Evolutionary conservation across 2,797 vertebrate species (phyloP).

Genomic region (Danio kyathit): DNA sequence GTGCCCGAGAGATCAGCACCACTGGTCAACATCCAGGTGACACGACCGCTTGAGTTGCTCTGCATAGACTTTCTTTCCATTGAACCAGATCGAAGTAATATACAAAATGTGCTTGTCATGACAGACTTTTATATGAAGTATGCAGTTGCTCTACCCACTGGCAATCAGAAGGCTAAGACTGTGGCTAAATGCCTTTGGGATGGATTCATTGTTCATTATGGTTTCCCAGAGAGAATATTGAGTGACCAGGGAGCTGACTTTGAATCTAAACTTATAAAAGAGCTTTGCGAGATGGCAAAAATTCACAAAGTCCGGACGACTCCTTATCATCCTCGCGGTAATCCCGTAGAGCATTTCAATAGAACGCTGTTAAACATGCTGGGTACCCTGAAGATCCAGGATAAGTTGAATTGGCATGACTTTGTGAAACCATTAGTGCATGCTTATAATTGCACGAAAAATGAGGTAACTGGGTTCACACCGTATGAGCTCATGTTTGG

Average conservation of each 20-base stretch:
- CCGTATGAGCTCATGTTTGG: too few species aligned
- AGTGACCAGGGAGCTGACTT: neutral
- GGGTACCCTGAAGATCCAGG: too few species aligned
- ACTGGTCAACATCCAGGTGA: neutral
- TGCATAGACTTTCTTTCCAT: slow-evolving; percentile 2
- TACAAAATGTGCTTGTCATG: too few species aligned
- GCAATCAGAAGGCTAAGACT: neutral
- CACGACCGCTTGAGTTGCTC: neutral
- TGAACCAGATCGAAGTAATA: too few species aligned
- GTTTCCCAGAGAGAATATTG: neutral
- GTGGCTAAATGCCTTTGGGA: neutral
- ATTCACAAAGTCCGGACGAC: too few species aligned
- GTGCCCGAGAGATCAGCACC: neutral
- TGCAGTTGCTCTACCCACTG: neutral
- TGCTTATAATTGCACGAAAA: too few species aligned
- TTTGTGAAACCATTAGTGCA: too few species aligned
- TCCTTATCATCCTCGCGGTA: too few species aligned
- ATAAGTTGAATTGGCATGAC: too few species aligned
- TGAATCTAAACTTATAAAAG: neutral
- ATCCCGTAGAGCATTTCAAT: too few species aligned
- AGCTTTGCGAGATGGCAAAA: neutral
- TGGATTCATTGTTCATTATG: slow-evolving; percentile 2
- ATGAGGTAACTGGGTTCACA: too few species aligned
- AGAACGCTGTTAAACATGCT: too few species aligned
- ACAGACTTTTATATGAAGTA: neutral